Base-by-base conservation (phyloP, 2,888 invertebrate species). In the Stomorhina lunata region DNA sequence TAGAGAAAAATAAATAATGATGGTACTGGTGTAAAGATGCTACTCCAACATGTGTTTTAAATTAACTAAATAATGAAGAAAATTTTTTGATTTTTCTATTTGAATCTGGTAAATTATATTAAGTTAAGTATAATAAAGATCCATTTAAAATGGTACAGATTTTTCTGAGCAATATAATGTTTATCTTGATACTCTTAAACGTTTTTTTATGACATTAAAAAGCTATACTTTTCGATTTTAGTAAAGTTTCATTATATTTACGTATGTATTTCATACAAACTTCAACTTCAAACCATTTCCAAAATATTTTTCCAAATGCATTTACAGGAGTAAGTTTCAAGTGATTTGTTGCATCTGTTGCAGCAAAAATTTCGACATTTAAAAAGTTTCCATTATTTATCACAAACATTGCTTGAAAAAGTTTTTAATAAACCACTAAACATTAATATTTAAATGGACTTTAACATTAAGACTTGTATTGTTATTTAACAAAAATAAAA, bases 291-390 rank as follows among this genome's bases (percentile, higher is more conserved):
- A n/a, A n/a, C n/a, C 37, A 7, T 32, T 57, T 17, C 29, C 15
- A 17, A 6, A 2, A 40, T 34, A 1, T 48, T 12, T 32, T 15
- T 57, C 12, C 32, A n/a, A 15, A 7, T 29, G 4, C 9, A 27
- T 4, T 17, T 25, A 34, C 25, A 32, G 22, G 7, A 9, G 37
- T 17, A 61, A 77, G 22, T 32, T 43, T 20, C 2, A 53, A 69
- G 69, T 69, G 29, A 77, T 77, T 77, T 61, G 29, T 43, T 77
- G 77, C 77, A 77, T 77, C 77, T 61, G 77, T 59, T 69, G 69
- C 69, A 68, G 5, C 50, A 76, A 40, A 50, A 40, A 68, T 59
- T 59, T 20, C 48, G 48, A 45, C 57, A 76, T 48, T 75, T 75
- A 66, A 45, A 76, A 76, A 76, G 27, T 76, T 76, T 76, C 43